These are phyloP conservation scores for Epinephelus lanceolatus DNA, from an alignment of 2,113 vertebrate genomes.

Conservation along the genomic window DNA sequence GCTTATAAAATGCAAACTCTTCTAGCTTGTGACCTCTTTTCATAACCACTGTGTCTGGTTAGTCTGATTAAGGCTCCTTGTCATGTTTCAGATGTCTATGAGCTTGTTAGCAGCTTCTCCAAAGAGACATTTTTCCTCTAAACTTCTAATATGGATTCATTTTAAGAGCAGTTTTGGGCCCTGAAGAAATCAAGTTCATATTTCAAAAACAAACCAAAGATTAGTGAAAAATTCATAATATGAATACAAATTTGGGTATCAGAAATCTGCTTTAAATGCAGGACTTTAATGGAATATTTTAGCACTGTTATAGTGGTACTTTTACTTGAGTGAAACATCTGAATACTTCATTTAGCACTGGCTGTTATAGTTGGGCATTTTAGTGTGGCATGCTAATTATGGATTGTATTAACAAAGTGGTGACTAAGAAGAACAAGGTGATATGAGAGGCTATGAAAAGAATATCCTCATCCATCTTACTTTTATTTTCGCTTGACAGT, in stretches of 20 bases:
- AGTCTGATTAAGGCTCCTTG: not conserved
- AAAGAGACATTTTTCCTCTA: not conserved
- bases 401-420: not conserved
- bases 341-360: not conserved
- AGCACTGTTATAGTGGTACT: not conserved
- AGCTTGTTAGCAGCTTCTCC: not conserved
- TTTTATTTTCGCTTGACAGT: conserved; percentile 7
- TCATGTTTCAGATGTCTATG: not conserved
- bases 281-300: not conserved
- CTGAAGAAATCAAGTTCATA: not conserved
- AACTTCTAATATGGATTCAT: not conserved
- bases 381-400: not conserved
- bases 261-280: not conserved
- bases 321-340: not conserved
- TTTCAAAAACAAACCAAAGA: not conserved
- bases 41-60: not conserved
- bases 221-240: too few relatives aligned
- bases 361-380: not conserved
- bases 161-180: not conserved
- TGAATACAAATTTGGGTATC: not conserved
- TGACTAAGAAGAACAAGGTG: not conserved
- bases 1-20: not conserved
- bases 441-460: not conserved
- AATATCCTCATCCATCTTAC: conserved; percentile 3
- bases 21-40: not conserved